phyloP scores from a whole-genome alignment of 2,113 vertebrate species.

The Seriola rivoliana region DNA sequence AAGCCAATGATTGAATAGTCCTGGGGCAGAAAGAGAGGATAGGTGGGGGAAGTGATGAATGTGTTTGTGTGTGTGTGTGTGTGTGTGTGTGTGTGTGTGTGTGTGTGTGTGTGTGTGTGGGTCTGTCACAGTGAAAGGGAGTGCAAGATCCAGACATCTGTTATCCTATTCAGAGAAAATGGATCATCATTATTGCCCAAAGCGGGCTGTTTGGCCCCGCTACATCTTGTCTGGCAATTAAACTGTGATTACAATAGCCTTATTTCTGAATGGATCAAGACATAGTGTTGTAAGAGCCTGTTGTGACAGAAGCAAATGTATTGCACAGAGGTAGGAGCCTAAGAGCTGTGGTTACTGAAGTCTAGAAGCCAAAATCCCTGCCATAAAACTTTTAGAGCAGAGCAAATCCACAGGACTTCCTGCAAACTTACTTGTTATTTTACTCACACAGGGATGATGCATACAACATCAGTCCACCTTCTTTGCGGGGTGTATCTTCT shows the following conservation, averaged over 20 bases:
- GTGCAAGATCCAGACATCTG: slow-evolving; percentile 71
- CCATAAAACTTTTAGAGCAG: slow-evolving; percentile 53
- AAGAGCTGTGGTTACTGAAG: slow-evolving; percentile 39
- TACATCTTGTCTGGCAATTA: slow-evolving; percentile 52
- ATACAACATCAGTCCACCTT: not conserved
- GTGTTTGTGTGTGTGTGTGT: slow-evolving; percentile 16
- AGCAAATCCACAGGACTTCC: slow-evolving; percentile 45
- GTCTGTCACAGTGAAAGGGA: slow-evolving; percentile 30
- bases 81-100: slow-evolving; percentile 14
- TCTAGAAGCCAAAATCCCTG: slow-evolving; percentile 33
- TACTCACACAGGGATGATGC: slow-evolving; percentile 3
- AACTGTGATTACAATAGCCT: slow-evolving; percentile 52
- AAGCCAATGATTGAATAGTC: slow-evolving; percentile 64
- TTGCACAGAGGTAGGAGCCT: slow-evolving; percentile 32
- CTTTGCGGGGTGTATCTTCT: slow-evolving; percentile 18
- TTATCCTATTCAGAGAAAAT: slow-evolving; percentile 55
- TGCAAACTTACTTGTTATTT: slow-evolving; percentile 35
- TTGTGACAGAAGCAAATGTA: slow-evolving; percentile 50
- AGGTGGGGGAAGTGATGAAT: slow-evolving; percentile 45
- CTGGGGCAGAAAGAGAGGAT: slow-evolving; percentile 27
- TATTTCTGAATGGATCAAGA: slow-evolving; percentile 26
- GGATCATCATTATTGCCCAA: slow-evolving; percentile 24
- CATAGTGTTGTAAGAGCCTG: slow-evolving; percentile 30
- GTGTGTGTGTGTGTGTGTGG: slow-evolving; percentile 20
- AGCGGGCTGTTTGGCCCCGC: slow-evolving; percentile 49